Evolutionary conservation across 1,140 invertebrate genomes (phyloP), one percentile per base, ranked within the genome.

Genomic region (Leucophenga varia): DNA sequence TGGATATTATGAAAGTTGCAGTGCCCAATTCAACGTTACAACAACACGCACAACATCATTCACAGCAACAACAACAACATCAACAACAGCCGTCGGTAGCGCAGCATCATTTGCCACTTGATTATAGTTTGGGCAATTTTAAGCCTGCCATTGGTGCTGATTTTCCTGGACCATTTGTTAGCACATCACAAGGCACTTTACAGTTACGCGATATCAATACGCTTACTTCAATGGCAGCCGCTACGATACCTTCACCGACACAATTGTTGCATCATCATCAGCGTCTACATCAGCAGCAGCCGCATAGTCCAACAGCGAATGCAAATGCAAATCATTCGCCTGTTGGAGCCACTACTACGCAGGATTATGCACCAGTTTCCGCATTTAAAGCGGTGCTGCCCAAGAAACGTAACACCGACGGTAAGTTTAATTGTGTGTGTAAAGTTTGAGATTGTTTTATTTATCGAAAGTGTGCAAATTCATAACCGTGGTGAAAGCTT

Each of bases 371-470:
- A 40, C 70, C 65, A 44, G 61, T 73, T 43, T 73, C 70, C 28
- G 70, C 70, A 34, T 73, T 73, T 44, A 73, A 73, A 35, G 70
- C 70, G 20, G 70, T 73, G 38, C 53, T 70, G 20, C 70, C 70
- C 28, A 73, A 73, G 52, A 73, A 73, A 39, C 64, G 64, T 12
- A 60, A 36, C 41, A 46, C 70, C 70, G 70, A 73, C 70, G 70
- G 70, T 73, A 72, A 72, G 69, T 41, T 19, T 13, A 16, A 39
- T 4, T 30, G n/a, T 28, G 32, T 47, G 44, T 13, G 7, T 19
- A 10, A 3, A n/a, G n/a, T n/a, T n/a, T n/a, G n/a, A n/a, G n/a
- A n/a, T n/a, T n/a, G n/a, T n/a, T n/a, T n/a, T n/a, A n/a, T n/a
- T n/a, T n/a, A n/a, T n/a, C n/a, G n/a, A n/a, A n/a, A n/a, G n/a